Evolutionary conservation across 2,113 vertebrate species (phyloP).

Genomic region (Cynopterus brachyotis): DNA sequence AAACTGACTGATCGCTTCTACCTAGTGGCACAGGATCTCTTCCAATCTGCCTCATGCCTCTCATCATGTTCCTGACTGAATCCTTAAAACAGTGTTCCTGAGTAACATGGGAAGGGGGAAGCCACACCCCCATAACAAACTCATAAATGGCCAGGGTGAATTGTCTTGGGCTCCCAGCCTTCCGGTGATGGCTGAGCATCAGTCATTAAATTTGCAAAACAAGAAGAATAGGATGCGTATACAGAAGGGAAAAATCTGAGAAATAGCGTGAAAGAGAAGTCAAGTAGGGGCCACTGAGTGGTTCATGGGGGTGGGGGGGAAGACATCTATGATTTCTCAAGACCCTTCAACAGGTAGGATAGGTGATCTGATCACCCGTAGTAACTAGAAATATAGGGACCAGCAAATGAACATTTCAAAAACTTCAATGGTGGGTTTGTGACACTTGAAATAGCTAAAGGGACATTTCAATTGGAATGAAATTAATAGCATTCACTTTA

Average conservation of each 20-base stretch:
- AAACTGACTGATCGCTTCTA: too few species aligned
- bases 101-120: not conserved
- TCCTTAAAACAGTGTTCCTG: not conserved
- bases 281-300: not conserved
- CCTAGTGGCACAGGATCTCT: not conserved
- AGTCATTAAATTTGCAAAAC: not conserved
- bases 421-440: not conserved
- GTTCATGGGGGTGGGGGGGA: too few species aligned
- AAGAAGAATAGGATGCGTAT: not conserved
- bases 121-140: not conserved
- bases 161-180: not conserved
- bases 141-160: not conserved
- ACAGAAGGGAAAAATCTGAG: not conserved
- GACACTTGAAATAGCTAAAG: not conserved
- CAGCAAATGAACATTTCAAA: not conserved
- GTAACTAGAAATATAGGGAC: not conserved
- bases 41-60: not conserved
- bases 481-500: not conserved
- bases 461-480: not conserved
- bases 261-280: not conserved
- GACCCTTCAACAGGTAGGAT: not conserved
- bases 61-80: not conserved
- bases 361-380: not conserved
- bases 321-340: not conserved
- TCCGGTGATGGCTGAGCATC: not conserved